Evolutionary conservation across 2,888 invertebrate genomes (phyloP), one percentile per base, ranked within the genome.

Genomic region (Spatulosminthurus flaviceps): DNA sequence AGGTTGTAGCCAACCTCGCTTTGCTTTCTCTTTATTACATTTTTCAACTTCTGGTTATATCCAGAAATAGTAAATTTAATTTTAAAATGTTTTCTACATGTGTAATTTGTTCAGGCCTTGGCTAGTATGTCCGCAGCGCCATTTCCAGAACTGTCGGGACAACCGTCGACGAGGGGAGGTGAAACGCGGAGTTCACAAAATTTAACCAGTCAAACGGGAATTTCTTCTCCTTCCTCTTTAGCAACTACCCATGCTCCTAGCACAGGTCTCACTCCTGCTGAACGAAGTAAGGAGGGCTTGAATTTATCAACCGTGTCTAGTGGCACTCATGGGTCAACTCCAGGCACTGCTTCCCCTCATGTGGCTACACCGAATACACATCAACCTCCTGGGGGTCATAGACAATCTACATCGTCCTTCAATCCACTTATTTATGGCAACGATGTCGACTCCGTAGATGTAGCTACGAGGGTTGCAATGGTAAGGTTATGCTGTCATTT

Each of bases 381-480:
- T 41, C 67, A 19, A 13, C n/a, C 76, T 28, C 26, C 76, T 43
- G 41, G 22, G 26, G 66, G 72, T 43, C 16, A 42, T 43, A 75
- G 80, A 42, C 82, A 86, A 84, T 11, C 87, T 86, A 80, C 87
- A 84, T 79, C 86, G 79, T 79, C 85, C 76, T 90, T 92, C 86
- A 97, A 96, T 89, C 96, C 96, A 0, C 94, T 97, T 86, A 95
- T 97, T 84, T 95, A 93, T 87, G 95, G 95, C 64, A 94, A 93
- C 86, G 96, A 99, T 88, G 95, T 98, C 0, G 99, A 99, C 88
- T 97, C 97, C 0, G 98, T 99, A 0, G 99, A 99, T 88, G 93
- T 99, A 24, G 98, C 99, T 11, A 98, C 97, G 0, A 89, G 99
- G 81, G 97, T 99, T 69, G 98, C 98, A 19, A 97, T 98, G 97